These are phyloP conservation scores for Tiliacea aurago DNA, from an alignment of 2,888 invertebrate species.

Conservation along the genomic window DNA sequence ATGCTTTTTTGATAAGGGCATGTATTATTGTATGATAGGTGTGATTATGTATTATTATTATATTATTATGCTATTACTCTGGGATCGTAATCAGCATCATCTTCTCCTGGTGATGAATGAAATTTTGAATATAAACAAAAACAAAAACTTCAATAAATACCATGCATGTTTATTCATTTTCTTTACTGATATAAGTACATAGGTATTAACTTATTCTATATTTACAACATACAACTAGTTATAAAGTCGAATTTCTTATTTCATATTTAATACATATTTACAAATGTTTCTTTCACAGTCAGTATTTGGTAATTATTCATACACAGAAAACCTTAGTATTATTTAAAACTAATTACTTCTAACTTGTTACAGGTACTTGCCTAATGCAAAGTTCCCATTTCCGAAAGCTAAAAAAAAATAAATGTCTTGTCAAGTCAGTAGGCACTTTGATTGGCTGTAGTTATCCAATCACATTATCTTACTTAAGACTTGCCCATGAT, in stretches of 20 bases:
- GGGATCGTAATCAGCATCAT: neutral
- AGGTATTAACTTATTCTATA: constrained; percentile 26
- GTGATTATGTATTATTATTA: too few relatives aligned
- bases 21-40: neutral
- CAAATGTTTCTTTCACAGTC: constrained; percentile 32
- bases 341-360: constrained; percentile 7
- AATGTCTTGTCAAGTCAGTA: neutral
- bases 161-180: constrained; percentile 32
- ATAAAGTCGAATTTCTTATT: constrained; percentile 10
- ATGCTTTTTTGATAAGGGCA: too few relatives aligned
- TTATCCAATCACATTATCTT: neutral
- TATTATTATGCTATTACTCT: too few relatives aligned
- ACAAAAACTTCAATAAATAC: constrained; percentile 35
- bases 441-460: neutral
- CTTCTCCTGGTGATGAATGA: neutral
- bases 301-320: constrained; percentile 20
- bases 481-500: neutral
- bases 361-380: neutral
- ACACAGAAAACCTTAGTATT: constrained; percentile 2
- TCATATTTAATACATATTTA: constrained; percentile 29
- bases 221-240: constrained; percentile 28
- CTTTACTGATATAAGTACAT: constrained; percentile 11
- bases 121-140: neutral
- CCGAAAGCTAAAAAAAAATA: neutral
- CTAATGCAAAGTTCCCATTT: neutral